Conservation (phyloP, 92 coral and sea anemone species). For the Heliopora coerulea region DNA sequence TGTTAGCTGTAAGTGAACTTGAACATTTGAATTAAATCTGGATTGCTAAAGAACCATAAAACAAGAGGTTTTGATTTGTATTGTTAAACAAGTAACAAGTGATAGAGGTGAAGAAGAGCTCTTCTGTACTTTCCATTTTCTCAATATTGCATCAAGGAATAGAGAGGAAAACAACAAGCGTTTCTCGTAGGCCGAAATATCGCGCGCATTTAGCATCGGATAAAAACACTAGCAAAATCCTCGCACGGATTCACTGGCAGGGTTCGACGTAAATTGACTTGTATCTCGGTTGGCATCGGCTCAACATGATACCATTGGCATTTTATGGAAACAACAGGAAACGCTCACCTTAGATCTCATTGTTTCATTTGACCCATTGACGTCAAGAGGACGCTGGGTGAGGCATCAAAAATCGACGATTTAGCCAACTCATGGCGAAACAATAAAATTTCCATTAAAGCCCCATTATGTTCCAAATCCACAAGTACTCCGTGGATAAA, state of each 20-base stretch:
- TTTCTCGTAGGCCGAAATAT: neutral
- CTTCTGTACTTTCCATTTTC: neutral
- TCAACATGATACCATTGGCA: neutral
- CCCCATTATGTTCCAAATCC: too few species aligned
- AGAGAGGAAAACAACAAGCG: neutral
- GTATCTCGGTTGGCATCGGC: slow-evolving; percentile 19
- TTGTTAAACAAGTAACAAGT: neutral
- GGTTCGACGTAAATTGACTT: neutral
- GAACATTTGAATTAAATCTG: too few species aligned
- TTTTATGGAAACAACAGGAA: slow-evolving; percentile 25
- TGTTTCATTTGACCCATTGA: slow-evolving; percentile 25
- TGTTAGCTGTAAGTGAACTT: too few species aligned
- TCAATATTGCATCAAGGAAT: neutral
- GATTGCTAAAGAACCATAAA: neutral
- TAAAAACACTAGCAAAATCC: too few species aligned
- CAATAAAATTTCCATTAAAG: neutral
- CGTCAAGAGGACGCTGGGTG: slow-evolving; percentile 32
- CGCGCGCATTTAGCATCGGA: too few species aligned
- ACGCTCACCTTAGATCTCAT: neutral
- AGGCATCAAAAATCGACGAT: neutral
- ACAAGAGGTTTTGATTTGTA: slow-evolving; percentile 1
- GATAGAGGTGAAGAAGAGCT: neutral
- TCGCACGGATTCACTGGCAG: too few species aligned
- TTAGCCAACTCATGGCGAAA: neutral
- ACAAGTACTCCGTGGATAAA: neutral